Base-by-base conservation (phyloP, 2,113 vertebrate genomes). In the Syrrhaptes paradoxus region DNA sequence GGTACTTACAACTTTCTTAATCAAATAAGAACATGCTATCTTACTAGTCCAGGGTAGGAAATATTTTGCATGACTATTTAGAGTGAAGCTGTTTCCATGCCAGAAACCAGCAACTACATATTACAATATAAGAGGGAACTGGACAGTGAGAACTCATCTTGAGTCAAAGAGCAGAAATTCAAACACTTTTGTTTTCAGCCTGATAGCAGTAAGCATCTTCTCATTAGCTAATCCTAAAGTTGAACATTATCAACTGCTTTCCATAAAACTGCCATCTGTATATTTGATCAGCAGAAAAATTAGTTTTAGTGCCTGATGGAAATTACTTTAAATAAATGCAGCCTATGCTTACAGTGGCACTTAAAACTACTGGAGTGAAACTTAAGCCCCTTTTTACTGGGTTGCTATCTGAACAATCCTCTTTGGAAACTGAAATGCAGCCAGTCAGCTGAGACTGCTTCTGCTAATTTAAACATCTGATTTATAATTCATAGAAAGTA, bases 401-500 rank as follows among this genome's bases (percentile, higher is more conserved):
- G 41, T 11, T 62, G 26, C 19, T 34, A 18, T 36, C 34, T 32
- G 20, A 66, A 41, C 0, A 0, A 67, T 49, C 34, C 18, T 68
- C 29, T 63, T 61, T 49, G 38, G 51, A 76, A 89, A 43, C 1
- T 67, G 57, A 87, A 57, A 86, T 29, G 19, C 9, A 85, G 49
- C 8, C 71, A 70, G 29, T 31, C 72, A 85, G 59, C 43, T 38
- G 29, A 85, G 74, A 49, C 19, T 28, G 59, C 36, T 73, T 72
- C 43, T n/a, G 38, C 17, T 31, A 74, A 25, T 73, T 63, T 29
- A 89, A 32, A 36, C 16, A 38, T 85, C 66, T 61, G 26, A 67
- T 87, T 85, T 80, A 49, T 85, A 93, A 63, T 72, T 83, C 17
- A 85, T 32, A 76, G 14, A 29, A 84, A 51, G 57, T 26, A 87